Evolutionary conservation across 2,797 vertebrate genomes (phyloP).

Genomic region (Anguilla anguilla): DNA sequence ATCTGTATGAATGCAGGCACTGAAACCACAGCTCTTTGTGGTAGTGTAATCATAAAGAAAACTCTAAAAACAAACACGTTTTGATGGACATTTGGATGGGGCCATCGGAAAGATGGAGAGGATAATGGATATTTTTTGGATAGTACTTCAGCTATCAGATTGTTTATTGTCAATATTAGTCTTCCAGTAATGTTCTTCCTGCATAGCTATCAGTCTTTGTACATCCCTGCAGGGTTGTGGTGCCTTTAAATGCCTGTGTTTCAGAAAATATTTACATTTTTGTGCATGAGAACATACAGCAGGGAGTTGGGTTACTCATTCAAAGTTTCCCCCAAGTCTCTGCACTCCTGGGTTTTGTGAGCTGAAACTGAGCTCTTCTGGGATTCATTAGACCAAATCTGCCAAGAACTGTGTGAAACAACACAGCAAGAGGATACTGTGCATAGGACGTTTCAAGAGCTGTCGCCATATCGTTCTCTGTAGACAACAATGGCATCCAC

Average conservation of each 20-base stretch:
- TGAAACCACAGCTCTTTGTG: not conserved
- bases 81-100: not conserved
- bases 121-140: not conserved
- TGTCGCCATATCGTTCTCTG: not conserved
- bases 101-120: not conserved
- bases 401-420: not conserved
- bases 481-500: not conserved
- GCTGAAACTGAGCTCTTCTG: not conserved
- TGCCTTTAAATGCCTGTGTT: conserved; percentile 38
- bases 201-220: conserved; percentile 49
- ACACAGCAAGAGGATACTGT: conserved; percentile 13
- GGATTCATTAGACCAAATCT: conserved; percentile 5
- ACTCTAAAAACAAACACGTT: not conserved
- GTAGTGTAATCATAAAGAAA: not conserved
- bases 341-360: not conserved
- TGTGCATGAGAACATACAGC: not conserved
- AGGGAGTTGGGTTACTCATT: not conserved
- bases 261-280: conserved; percentile 35
- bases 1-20: not conserved
- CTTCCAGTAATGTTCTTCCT: conserved; percentile 63
- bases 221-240: conserved; percentile 44
- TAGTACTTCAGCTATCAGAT: not conserved
- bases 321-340: not conserved
- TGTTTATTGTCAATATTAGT: conserved; percentile 61
- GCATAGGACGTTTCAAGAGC: not conserved